Conservation (phyloP, 2,797 vertebrate species). For the Pipistrellus pipistrellus region DNA sequence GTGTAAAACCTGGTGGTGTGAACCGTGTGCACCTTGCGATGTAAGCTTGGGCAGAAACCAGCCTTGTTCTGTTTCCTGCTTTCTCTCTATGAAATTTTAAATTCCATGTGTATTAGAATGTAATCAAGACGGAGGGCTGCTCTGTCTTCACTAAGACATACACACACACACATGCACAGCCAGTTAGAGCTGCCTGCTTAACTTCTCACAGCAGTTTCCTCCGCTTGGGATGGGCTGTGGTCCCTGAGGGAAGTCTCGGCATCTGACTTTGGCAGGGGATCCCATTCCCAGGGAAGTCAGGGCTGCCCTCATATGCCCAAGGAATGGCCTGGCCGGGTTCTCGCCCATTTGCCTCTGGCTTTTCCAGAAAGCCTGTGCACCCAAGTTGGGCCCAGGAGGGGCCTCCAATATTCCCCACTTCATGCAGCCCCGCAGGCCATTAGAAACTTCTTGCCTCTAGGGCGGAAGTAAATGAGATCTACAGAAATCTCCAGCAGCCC, state of each 20-base stretch:
- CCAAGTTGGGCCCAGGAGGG: background rate
- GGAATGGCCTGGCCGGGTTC: constrained; percentile 89
- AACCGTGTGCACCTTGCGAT: background rate
- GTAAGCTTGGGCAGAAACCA: background rate
- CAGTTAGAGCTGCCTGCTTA: constrained; percentile 78
- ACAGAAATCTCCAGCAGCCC: background rate
- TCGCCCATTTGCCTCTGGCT: constrained; percentile 85
- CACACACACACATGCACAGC: constrained; percentile 85
- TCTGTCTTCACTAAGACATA: constrained; percentile 86
- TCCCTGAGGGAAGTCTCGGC: constrained; percentile 92
- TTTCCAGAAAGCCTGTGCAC: background rate
- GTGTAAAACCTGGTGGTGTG: background rate
- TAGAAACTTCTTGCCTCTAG: background rate
- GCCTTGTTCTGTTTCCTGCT: background rate
- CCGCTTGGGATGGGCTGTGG: constrained; percentile 87
- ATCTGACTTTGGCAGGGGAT: constrained; percentile 94
- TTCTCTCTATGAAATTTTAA: constrained; percentile 82
- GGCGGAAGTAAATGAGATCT: background rate
- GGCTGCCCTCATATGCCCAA: constrained; percentile 89
- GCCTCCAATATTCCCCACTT: constrained; percentile 39
- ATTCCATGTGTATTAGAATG: constrained; percentile 89
- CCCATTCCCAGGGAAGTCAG: constrained; percentile 96
- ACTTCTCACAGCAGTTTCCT: constrained; percentile 91
- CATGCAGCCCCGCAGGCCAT: constrained; percentile 19
- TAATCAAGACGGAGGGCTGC: constrained; percentile 80